These are phyloP conservation scores for Colletes gigas DNA, from an alignment of 1,140 invertebrate species.

Conservation along the genomic window DNA sequence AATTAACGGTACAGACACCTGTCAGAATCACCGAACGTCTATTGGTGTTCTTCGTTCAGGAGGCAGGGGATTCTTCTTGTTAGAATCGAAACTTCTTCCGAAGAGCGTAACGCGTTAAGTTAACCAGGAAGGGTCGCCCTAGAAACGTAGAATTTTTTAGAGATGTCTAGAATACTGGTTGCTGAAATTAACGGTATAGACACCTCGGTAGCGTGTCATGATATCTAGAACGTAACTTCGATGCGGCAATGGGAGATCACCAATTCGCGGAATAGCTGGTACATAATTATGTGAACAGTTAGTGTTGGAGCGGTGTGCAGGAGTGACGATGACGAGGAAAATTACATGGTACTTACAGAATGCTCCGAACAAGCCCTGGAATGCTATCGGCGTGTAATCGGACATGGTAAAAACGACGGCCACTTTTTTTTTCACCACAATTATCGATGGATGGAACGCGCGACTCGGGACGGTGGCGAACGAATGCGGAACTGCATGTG, in stretches of 20 bases:
- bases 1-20: constrained; percentile 8
- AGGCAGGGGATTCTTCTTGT: too few relatives aligned
- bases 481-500: constrained; percentile 53
- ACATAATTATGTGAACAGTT: constrained; percentile 19
- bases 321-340: neutral
- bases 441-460: neutral
- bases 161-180: neutral
- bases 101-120: too few relatives aligned
- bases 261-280: neutral
- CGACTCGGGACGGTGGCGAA: neutral
- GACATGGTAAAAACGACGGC: neutral
- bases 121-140: too few relatives aligned
- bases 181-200: constrained; percentile 15
- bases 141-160: too few relatives aligned
- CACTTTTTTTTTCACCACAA: neutral
- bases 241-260: neutral
- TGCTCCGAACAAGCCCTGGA: neutral
- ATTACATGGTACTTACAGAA: constrained; percentile 9
- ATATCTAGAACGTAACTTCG: neutral
- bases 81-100: too few relatives aligned
- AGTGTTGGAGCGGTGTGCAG: neutral
- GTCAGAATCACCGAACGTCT: too few relatives aligned
- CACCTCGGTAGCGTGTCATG: neutral
- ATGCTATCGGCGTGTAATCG: neutral
- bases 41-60: too few relatives aligned